Percentiles rank a stretch among this genome's conserved stretches.
Conservation (phyloP, 1,140 invertebrate genomes). For the Colletes gigas region DNA sequence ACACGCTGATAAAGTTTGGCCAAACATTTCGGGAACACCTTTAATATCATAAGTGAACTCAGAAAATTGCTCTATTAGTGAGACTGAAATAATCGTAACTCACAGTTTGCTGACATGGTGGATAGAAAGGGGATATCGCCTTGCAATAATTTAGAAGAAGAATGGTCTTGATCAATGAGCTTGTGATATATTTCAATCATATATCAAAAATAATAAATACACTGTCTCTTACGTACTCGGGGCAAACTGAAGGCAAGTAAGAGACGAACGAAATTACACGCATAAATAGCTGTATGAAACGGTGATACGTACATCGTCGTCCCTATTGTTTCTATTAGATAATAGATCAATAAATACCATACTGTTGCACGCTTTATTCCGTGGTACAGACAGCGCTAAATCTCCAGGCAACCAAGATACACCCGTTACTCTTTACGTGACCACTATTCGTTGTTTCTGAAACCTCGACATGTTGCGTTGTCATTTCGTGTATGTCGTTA, state of each 20-base stretch:
- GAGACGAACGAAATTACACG: constrained; percentile 5
- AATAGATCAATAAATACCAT: constrained; percentile 63
- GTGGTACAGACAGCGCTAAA: constrained; percentile 31
- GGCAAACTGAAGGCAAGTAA: not conserved
- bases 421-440: not conserved
- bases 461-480: constrained; percentile 1
- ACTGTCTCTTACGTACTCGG: no score
- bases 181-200: not conserved
- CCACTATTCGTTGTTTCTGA: constrained; percentile 7
- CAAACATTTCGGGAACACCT: not conserved
- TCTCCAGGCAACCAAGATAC: constrained; percentile 8
- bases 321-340: constrained; percentile 65
- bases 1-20: not conserved
- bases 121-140: not conserved
- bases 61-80: not conserved
- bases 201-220: not conserved
- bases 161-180: constrained; percentile 8
- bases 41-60: not conserved
- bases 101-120: not conserved
- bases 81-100: constrained; percentile 21
- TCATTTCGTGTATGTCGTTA: not conserved
- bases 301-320: constrained; percentile 2
- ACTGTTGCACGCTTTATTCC: constrained; percentile 29
- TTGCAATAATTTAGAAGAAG: constrained; percentile 7
- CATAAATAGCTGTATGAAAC: constrained; percentile 11